These are phyloP conservation scores for Spodoptera picta DNA, from an alignment of 2,888 invertebrate genomes.

Conservation along the genomic window DNA sequence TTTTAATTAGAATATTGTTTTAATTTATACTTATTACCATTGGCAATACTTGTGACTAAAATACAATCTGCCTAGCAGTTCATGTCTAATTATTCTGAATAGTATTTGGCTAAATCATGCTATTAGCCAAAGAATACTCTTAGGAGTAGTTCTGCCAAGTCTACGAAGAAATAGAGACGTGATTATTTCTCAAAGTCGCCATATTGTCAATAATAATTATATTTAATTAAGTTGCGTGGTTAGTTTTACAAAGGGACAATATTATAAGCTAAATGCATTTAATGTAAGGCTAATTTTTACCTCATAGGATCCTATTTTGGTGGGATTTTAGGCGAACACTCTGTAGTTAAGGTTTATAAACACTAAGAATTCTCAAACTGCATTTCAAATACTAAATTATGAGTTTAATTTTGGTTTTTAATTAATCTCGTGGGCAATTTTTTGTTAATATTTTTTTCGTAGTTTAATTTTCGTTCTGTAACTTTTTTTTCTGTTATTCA, in stretches of 20 bases:
- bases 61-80: too few relatives aligned
- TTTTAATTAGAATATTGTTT: conserved; percentile 27
- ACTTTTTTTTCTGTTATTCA: conserved; percentile 28
- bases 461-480: conserved; percentile 9
- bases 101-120: too few relatives aligned
- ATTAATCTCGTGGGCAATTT: conserved; percentile 6
- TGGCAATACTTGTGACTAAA: neutral
- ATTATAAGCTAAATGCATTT: conserved; percentile 8
- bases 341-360: neutral
- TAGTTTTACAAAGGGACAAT: conserved; percentile 16
- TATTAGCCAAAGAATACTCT: too few relatives aligned
- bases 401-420: conserved; percentile 16
- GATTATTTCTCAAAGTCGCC: neutral
- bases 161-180: too few relatives aligned
- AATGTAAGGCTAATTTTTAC: conserved; percentile 21
- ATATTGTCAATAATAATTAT: conserved; percentile 1
- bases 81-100: neutral
- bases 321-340: conserved; percentile 3
- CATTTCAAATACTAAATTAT: conserved; percentile 3
- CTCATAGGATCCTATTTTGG: conserved; percentile 21
- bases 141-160: too few relatives aligned
- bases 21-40: conserved; percentile 31
- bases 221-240: conserved; percentile 6
- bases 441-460: conserved; percentile 12
- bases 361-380: conserved; percentile 16